Conservation (phyloP, 1,140 invertebrate species). For the Drosophila kikkawai region DNA sequence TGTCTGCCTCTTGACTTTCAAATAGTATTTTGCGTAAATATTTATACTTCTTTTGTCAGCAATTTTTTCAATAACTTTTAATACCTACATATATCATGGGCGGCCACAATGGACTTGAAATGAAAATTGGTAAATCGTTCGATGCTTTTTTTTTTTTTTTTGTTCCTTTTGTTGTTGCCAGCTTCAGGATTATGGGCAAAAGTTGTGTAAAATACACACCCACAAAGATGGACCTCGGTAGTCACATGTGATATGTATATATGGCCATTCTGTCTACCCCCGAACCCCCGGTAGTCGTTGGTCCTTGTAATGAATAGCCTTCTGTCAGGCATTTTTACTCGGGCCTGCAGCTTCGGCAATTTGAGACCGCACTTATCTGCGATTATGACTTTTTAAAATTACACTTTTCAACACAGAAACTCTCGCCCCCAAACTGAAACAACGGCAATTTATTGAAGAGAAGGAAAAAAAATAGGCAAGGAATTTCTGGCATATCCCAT, state of each 20-base stretch:
- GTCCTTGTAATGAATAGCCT: conserved; percentile 80
- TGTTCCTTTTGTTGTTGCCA: conserved; percentile 29
- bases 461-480: conserved; percentile 40
- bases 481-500: conserved; percentile 64
- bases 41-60: conserved; percentile 84
- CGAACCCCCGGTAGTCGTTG: conserved; percentile 40
- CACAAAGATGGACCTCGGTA: conserved; percentile 24
- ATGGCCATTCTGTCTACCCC: conserved; percentile 33
- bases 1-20: conserved; percentile 57
- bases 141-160: conserved; percentile 18
- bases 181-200: conserved; percentile 63
- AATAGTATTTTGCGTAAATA: conserved; percentile 83
- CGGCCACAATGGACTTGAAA: conserved; percentile 66
- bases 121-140: conserved; percentile 69
- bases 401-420: conserved; percentile 78
- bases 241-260: conserved; percentile 37
- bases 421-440: conserved; percentile 22
- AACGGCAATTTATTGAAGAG: conserved; percentile 66
- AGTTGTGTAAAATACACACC: conserved; percentile 66
- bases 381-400: conserved; percentile 85
- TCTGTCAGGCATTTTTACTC: conserved; percentile 51
- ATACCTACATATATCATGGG: conserved; percentile 76
- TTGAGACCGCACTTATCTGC: conserved; percentile 84
- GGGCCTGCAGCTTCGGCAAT: conserved; percentile 57
- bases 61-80: conserved; percentile 83